phyloP scores from a whole-genome alignment of 2,888 invertebrate genomes.

The Aspidiotus destructor region DNA sequence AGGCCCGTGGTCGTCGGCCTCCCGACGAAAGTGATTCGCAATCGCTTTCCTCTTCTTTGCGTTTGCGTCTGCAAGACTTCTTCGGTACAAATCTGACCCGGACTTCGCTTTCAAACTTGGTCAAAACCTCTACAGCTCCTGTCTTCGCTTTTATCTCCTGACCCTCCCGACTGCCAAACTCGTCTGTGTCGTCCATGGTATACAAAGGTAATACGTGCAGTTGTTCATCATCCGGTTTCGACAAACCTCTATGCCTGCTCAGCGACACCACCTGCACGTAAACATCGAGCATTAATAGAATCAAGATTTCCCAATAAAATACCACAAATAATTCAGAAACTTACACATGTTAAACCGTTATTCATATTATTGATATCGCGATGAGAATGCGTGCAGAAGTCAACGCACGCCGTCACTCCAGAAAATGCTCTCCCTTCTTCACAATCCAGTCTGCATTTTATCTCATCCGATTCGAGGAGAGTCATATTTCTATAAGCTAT shows the following conservation, averaged over 20 bases:
- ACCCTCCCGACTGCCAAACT: conserved; percentile 72
- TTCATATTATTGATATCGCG: conserved; percentile 94
- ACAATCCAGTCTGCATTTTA: conserved; percentile 80
- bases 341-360: conserved; percentile 85
- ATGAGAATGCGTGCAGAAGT: conserved; percentile 94
- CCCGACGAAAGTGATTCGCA: conserved; percentile 37
- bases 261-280: conserved; percentile 64
- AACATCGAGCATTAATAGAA: background rate
- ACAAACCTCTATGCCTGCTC: conserved; percentile 60
- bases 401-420: conserved; percentile 89
- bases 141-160: conserved; percentile 71
- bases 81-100: conserved; percentile 74
- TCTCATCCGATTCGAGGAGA: conserved; percentile 73
- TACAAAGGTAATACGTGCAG: conserved; percentile 87
- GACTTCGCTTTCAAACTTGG: conserved; percentile 82
- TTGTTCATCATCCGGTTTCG: conserved; percentile 77
- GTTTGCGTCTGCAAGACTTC: conserved; percentile 65
- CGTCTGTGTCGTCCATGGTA: conserved; percentile 78
- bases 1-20: background rate
- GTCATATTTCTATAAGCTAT: conserved; percentile 85
- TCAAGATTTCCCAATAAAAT: background rate
- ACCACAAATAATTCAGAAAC: conserved; percentile 38
- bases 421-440: conserved; percentile 84
- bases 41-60: conserved; percentile 60
- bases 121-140: conserved; percentile 69